Evolutionary conservation across 2,113 vertebrate species (phyloP).

Genomic region (Zapornia atra): DNA sequence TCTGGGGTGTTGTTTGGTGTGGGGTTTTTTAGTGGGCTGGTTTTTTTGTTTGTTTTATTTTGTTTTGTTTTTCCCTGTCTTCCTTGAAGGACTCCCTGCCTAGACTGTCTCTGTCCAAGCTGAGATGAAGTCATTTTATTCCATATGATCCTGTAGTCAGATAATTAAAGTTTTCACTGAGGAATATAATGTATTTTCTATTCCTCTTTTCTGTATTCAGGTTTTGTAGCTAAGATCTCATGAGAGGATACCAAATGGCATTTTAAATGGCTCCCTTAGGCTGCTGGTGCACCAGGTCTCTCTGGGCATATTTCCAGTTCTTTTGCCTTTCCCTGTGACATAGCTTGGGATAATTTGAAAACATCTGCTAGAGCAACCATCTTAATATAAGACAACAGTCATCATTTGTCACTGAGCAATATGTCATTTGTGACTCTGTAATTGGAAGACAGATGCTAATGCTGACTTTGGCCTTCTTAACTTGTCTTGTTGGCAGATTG

Average conservation of each 20-base stretch:
- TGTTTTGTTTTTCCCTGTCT: neutral
- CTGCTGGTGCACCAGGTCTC: constrained; percentile 53
- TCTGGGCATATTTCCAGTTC: constrained; percentile 58
- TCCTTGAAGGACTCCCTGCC: neutral
- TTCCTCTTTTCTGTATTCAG: neutral
- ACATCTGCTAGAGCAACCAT: constrained; percentile 69
- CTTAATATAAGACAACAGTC: constrained; percentile 43
- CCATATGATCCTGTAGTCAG: neutral
- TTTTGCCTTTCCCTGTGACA: constrained; percentile 55
- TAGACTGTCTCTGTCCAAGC: neutral
- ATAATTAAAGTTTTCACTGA: neutral
- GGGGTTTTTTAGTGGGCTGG: no score
- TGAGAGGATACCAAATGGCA: neutral
- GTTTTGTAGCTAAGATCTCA: neutral
- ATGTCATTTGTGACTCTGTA: constrained; percentile 33
- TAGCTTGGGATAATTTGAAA: constrained; percentile 63
- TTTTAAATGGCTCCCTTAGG: constrained; percentile 38
- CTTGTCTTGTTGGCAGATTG: constrained; percentile 7
- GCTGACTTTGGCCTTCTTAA: constrained; percentile 30
- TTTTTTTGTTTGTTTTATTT: no score
- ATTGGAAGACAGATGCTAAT: constrained; percentile 33
- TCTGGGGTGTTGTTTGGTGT: neutral
- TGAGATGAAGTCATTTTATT: neutral
- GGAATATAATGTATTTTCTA: neutral
- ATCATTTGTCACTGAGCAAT: constrained; percentile 23